Evolutionary conservation across 2,113 vertebrate genomes (phyloP).

Genomic region (Anhinga anhinga): DNA sequence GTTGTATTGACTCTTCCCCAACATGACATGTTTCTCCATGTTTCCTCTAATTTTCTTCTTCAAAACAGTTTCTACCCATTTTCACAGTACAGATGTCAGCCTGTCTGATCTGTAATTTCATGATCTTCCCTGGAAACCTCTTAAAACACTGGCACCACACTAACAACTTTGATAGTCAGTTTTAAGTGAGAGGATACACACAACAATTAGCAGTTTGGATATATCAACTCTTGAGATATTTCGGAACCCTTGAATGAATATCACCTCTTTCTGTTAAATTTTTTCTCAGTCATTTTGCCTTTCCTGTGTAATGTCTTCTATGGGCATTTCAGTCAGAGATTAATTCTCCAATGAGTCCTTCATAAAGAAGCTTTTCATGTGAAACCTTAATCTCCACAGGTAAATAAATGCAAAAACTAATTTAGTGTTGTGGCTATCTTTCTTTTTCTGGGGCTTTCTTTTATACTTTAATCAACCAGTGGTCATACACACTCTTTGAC

Average conservation of each 20-base stretch:
- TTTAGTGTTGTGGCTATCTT: not conserved
- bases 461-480: not conserved
- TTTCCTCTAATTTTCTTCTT: conserved; percentile 3
- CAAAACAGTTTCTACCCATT: conserved; percentile 10
- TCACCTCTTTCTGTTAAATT: not conserved
- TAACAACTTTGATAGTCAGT: not conserved
- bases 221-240: not conserved
- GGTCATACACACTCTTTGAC: not conserved
- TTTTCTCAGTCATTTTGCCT: not conserved
- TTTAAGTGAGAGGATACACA: conserved; percentile 32
- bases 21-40: not conserved
- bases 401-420: not conserved
- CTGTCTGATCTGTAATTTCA: conserved; percentile 16
- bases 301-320: not conserved
- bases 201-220: not conserved
- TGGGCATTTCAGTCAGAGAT: not conserved
- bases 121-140: not conserved
- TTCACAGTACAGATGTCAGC: conserved; percentile 37
- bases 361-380: not conserved
- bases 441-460: not conserved
- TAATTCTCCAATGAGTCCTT: not conserved
- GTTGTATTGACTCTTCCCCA: not conserved
- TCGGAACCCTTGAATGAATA: not conserved
- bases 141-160: conserved; percentile 10
- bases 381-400: not conserved